Percentiles rank a stretch among this genome's conserved stretches.
Conservation (phyloP, 2,113 vertebrate genomes). For the Vulpes ferrilata region DNA sequence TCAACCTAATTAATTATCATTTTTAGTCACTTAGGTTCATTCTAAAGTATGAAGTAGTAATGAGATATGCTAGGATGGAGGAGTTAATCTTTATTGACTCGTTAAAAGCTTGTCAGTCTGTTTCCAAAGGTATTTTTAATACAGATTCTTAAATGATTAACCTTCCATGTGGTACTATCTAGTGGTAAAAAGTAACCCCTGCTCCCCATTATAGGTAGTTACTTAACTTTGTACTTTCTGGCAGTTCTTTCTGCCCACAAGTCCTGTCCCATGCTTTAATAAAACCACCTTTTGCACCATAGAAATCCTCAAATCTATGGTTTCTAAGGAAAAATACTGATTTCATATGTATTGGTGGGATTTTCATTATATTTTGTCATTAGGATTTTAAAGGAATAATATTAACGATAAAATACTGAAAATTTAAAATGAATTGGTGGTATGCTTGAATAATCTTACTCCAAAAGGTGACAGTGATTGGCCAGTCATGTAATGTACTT, state of each 20-base stretch:
- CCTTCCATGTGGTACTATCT: background rate
- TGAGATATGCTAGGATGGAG: constrained; percentile 15
- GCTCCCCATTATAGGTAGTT: background rate
- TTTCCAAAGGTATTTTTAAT: constrained; percentile 40
- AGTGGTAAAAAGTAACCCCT: background rate
- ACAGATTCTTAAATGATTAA: constrained; percentile 16
- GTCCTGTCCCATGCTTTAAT: background rate
- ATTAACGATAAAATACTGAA: background rate
- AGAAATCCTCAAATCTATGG: background rate
- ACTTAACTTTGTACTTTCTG: background rate
- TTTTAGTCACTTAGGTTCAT: constrained; percentile 33
- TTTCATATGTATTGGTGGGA: background rate
- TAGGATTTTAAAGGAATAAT: constrained; percentile 2
- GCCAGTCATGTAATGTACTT: background rate
- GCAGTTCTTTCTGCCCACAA: background rate
- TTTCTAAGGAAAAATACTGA: constrained; percentile 18
- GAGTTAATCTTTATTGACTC: constrained; percentile 30
- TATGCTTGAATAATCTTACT: background rate
- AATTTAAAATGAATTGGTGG: background rate
- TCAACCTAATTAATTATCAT: background rate
- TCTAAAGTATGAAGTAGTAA: constrained; percentile 11
- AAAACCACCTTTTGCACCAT: background rate
- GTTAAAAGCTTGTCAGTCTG: background rate
- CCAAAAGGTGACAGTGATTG: constrained; percentile 59
- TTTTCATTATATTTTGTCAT: constrained; percentile 33